Evolutionary conservation across 2,888 invertebrate species (phyloP).

Genomic region (Ecliptopera silaceata): DNA sequence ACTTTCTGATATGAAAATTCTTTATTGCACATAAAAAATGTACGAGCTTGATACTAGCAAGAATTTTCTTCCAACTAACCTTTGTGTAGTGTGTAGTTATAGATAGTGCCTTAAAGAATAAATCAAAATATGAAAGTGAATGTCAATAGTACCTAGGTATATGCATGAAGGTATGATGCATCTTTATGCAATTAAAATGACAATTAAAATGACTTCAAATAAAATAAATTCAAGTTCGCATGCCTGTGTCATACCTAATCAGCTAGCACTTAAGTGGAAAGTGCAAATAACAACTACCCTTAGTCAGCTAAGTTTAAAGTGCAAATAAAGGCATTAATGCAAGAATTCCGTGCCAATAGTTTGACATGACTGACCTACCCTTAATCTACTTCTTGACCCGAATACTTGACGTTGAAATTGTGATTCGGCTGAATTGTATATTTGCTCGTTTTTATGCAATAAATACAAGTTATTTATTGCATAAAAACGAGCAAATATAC

Average conservation of each 20-base stretch:
- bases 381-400: conserved; percentile 53
- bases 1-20: too few relatives aligned
- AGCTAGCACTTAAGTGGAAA: conserved; percentile 16
- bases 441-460: conserved; percentile 16
- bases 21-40: too few relatives aligned
- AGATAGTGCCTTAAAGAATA: too few relatives aligned
- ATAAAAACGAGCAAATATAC: conserved; percentile 12
- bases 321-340: conserved; percentile 70
- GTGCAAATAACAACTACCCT: conserved; percentile 30
- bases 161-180: too few relatives aligned
- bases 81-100: too few relatives aligned
- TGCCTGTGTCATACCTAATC: conserved; percentile 5
- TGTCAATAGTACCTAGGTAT: too few relatives aligned
- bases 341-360: conserved; percentile 72
- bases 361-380: conserved; percentile 50
- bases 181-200: too few relatives aligned
- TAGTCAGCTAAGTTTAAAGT: too few relatives aligned
- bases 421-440: conserved; percentile 27
- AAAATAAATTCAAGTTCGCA: not conserved
- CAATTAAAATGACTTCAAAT: not conserved
- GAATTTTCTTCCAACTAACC: too few relatives aligned
- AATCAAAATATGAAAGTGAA: too few relatives aligned
- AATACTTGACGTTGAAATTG: conserved; percentile 39
- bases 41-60: too few relatives aligned
- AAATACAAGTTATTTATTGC: conserved; percentile 15